Evolutionary conservation across 2,888 invertebrate genomes (phyloP), one percentile per base, ranked within the genome.

Genomic region (Leucozona laternaria): DNA sequence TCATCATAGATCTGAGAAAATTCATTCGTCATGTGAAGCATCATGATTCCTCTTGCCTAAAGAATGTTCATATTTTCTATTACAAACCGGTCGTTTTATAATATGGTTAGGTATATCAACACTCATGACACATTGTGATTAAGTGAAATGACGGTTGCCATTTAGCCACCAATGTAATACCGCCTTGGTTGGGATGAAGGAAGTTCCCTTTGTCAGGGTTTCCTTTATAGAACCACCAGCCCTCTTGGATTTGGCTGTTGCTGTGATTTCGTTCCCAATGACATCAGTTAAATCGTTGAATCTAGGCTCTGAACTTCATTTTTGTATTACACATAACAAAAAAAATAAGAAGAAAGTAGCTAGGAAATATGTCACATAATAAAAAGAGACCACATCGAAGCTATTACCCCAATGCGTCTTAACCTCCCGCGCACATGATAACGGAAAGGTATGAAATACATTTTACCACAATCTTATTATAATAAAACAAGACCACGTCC

Each of bases 101-200:
- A 89, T 88, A 80, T 75, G 88, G 88, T 88, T 88, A 60, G 22
- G 22, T 60, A 22, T 60, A 60, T 60, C 22, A 60, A 22, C 22
- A 88, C 79, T 60, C 15, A 81, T 89, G 89, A 89, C 89, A 88
- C 83, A 88, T 88, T 89, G 78, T 86, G 85, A 81, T 86, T 79
- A 88, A 82, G 76, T 71, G 81, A 79, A 70, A 84, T 78, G 60
- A 43, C 72, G 84, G 79, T 83, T 79, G 55, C 81, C 45, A 66
- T 78, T 77, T 79, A 62, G 48, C 68, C 62, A 76, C 80, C n/a
- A 37, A 53, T 34, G 2, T 28, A 4, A 7, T 37, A 20, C 20
- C 11, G 2, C 68, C 50, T 37, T 37, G 3, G 15, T n/a, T 37
- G 8, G 15, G 15, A 66, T 53, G 48, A 40, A 40, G 31, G 4